These are phyloP conservation scores for Percina caprodes DNA, from an alignment of 2,113 vertebrate species.

Conservation along the genomic window DNA sequence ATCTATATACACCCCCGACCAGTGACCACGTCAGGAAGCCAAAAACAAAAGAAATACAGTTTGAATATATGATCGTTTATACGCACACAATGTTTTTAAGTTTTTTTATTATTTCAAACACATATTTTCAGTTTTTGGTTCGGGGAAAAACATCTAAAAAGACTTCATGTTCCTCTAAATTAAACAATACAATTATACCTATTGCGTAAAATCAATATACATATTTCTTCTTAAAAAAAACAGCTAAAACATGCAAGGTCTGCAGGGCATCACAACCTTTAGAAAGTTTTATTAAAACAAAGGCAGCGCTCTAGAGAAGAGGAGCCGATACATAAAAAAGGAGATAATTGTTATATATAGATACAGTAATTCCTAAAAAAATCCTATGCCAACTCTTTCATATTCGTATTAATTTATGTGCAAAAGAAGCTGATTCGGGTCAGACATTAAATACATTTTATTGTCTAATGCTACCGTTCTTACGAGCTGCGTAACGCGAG, in stretches of 20 bases:
- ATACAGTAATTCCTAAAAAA: slow-evolving; percentile 60
- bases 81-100: slow-evolving; percentile 48
- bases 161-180: slow-evolving; percentile 32
- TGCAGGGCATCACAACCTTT: slow-evolving; percentile 64
- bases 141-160: slow-evolving; percentile 76
- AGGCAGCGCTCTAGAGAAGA: slow-evolving; percentile 57
- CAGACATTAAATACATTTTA: no score
- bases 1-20: slow-evolving; percentile 63
- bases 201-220: slow-evolving; percentile 73
- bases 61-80: slow-evolving; percentile 75
- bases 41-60: slow-evolving; percentile 57
- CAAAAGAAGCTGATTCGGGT: slow-evolving; percentile 86
- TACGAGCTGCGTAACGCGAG: accelerated
- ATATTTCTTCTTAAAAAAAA: slow-evolving; percentile 52
- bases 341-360: slow-evolving; percentile 44
- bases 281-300: slow-evolving; percentile 55
- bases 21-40: slow-evolving; percentile 54
- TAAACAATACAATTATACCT: slow-evolving; percentile 70
- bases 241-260: slow-evolving; percentile 74
- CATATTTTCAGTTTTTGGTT: slow-evolving; percentile 68
- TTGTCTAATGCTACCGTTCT: no score
- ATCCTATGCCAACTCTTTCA: slow-evolving; percentile 57
- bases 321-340: slow-evolving; percentile 67
- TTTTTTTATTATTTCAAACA: slow-evolving; percentile 69
- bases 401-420: slow-evolving; percentile 83